These are phyloP conservation scores for Zygogramma bicolorata DNA, from an alignment of 2,888 invertebrate species.

Conservation along the genomic window DNA sequence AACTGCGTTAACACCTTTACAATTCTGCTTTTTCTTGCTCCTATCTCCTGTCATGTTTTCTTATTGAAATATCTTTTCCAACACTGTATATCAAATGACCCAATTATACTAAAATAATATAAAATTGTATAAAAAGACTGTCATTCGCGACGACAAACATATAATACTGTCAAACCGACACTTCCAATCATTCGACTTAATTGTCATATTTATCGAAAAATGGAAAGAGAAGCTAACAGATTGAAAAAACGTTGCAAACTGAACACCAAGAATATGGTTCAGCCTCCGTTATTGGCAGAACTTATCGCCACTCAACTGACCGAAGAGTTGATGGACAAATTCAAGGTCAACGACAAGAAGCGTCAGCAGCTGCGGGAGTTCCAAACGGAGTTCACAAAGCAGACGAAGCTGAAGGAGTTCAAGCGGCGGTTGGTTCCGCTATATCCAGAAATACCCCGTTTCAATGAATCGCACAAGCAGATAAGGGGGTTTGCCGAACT, in stretches of 20 bases:
- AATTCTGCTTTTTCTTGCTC: background rate
- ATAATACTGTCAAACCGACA: constrained; percentile 12
- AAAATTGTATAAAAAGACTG: background rate
- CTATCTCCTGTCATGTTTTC: background rate
- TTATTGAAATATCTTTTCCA: background rate
- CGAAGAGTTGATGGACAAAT: constrained; percentile 57
- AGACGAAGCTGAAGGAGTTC: constrained; percentile 57
- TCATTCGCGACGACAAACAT: background rate
- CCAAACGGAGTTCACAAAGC: constrained; percentile 56
- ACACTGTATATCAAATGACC: background rate
- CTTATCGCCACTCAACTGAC: constrained; percentile 55
- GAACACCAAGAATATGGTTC: constrained; percentile 27
- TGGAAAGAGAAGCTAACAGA: constrained; percentile 39
- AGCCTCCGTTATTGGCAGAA: constrained; percentile 50
- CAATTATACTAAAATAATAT: background rate
- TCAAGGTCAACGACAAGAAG: constrained; percentile 55
- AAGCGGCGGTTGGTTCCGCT: constrained; percentile 55
- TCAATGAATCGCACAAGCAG: constrained; percentile 63
- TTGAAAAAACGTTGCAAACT: constrained; percentile 42
- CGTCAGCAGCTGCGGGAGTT: constrained; percentile 54
- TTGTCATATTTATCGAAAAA: constrained; percentile 6
- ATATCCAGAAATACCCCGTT: constrained; percentile 57
- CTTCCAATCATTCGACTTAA: background rate
- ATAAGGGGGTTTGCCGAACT: constrained; percentile 72
- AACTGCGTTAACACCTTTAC: constrained; percentile 5